Base-by-base conservation (phyloP, 2,113 vertebrate species). In the Campylomormyrus numenius region DNA sequence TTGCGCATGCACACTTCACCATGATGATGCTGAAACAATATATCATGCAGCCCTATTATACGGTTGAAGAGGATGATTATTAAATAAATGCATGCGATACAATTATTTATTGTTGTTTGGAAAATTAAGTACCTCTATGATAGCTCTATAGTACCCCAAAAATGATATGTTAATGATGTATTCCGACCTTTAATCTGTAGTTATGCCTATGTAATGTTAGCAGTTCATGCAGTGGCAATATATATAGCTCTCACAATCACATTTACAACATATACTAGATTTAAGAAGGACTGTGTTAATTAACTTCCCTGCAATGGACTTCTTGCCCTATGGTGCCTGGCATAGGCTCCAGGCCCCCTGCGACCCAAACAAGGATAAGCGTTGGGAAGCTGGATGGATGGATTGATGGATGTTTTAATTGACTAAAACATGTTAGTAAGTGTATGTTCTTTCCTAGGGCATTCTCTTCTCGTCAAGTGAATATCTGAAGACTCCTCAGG, bases 391-490 rank as follows among this genome's bases (percentile, higher is more conserved):
- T 11, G 45, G 24, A 46, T 85, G 45, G 21, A 46, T 45, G 77
- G 39, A 45, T 52, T 49, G 11, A 27, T 35, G 21, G 42, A n/a
- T 66, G 62, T 62, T 27, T 5, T 24, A 88, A 45, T 27, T 50
- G 9, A 27, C 11, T 52, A 52, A 52, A 56, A 27, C 49, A n/a
- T 46, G 84, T 86, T 46, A 48, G n/a, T 56, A 49, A 27, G 62
- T 74, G 88, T 74, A 9, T 89, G 39, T 89, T 85, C 77, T 89
- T 85, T 80, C 46, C 8, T 62, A 89, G 98, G 97, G 98, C 89
- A 92, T 98, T 91, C 95, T 98, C 5, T 98, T 98, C 93, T 97
- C 97, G 27, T 97, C 95, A 0, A 90, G 94, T 0, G 96, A 97
- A 35, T 97, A 96, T 77, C 85, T 99, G 88, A 97, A 95, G 91